A percentile compares a stretch with the other conserved stretches of the same genome.
These are phyloP conservation scores for Gadopsis bispinosus DNA, from an alignment of 2,797 vertebrate species.

Conservation along the genomic window DNA sequence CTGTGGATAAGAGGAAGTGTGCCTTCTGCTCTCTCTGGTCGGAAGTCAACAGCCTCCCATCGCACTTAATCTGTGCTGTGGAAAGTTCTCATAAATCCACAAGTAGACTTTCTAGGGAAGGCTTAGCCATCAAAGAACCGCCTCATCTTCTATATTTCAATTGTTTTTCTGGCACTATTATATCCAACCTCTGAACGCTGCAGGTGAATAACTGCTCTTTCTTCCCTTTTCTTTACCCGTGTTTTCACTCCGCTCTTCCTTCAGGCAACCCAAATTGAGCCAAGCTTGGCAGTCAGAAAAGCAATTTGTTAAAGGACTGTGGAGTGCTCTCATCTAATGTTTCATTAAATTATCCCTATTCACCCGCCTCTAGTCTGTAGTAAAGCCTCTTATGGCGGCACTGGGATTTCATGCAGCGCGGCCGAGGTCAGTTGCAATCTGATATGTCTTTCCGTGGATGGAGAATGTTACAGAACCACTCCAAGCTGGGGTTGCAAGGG, in stretches of 20 bases:
- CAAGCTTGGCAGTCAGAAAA: conserved; percentile 67
- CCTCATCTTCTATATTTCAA: conserved; percentile 30
- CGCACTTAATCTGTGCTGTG: conserved; percentile 37
- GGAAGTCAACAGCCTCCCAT: conserved; percentile 51
- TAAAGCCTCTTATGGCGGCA: conserved; percentile 79
- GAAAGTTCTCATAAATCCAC: conserved; percentile 53
- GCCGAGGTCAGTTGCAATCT: conserved; percentile 72
- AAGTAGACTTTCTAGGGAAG: conserved; percentile 14
- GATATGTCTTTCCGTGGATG: conserved; percentile 71
- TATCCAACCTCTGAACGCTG: conserved; percentile 13
- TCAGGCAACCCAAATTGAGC: conserved; percentile 64
- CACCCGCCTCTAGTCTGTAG: conserved; percentile 68
- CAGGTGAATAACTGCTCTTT: conserved; percentile 45
- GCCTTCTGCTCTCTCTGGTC: conserved; percentile 41
- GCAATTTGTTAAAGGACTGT: conserved; percentile 83
- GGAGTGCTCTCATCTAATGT: conserved; percentile 81
- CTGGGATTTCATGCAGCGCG: conserved; percentile 66
- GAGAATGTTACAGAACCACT: conserved; percentile 49
- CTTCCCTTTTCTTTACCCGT: conserved; percentile 39
- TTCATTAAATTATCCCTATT: conserved; percentile 85
- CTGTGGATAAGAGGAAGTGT: conserved; percentile 43
- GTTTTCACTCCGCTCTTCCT: conserved; percentile 57
- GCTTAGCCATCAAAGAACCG: conserved; percentile 12
- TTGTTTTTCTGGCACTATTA: conserved; percentile 13
- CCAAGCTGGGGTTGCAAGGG: conserved; percentile 7